phyloP scores from a whole-genome alignment of 2,888 invertebrate species.

The Dusona sp. region DNA sequence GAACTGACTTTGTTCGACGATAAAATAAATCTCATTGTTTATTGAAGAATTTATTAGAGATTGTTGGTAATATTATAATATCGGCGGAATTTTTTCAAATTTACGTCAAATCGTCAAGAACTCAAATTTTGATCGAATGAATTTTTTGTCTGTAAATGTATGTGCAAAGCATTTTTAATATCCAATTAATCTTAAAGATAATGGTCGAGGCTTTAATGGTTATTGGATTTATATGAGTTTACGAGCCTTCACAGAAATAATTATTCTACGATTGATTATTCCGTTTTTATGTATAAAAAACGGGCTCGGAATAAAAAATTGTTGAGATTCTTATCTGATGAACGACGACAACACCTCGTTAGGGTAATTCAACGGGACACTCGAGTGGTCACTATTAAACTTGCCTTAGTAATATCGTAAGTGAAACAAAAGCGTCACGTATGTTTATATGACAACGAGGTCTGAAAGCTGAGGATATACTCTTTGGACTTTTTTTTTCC shows the following conservation, averaged over 20 bases:
- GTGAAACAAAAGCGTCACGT: constrained; percentile 51
- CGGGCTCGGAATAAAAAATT: constrained; percentile 31
- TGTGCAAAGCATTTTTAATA: not conserved
- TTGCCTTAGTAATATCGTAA: constrained; percentile 74
- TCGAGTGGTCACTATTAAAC: constrained; percentile 73
- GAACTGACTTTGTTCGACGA: not conserved
- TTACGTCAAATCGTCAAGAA: not conserved
- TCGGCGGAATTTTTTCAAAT: not conserved
- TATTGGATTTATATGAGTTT: not conserved
- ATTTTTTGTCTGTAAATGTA: not conserved
- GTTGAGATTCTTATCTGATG: constrained; percentile 34
- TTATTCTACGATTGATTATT: constrained; percentile 21
- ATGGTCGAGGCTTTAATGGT: not conserved
- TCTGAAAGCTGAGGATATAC: constrained; percentile 54
- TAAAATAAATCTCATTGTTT: not conserved
- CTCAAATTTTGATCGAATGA: not conserved
- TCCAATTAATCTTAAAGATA: not conserved
- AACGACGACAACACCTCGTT: constrained; percentile 24
- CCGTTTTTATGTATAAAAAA: constrained; percentile 22
- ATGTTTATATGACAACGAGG: constrained; percentile 32
- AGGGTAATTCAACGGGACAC: constrained; percentile 54
- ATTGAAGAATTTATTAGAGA: not conserved
- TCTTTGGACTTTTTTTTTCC: constrained; percentile 48
- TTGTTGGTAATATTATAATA: not conserved
- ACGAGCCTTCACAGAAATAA: constrained; percentile 39